Conservation (phyloP, 92 coral and sea anemone genomes). For the Metridium senile region DNA sequence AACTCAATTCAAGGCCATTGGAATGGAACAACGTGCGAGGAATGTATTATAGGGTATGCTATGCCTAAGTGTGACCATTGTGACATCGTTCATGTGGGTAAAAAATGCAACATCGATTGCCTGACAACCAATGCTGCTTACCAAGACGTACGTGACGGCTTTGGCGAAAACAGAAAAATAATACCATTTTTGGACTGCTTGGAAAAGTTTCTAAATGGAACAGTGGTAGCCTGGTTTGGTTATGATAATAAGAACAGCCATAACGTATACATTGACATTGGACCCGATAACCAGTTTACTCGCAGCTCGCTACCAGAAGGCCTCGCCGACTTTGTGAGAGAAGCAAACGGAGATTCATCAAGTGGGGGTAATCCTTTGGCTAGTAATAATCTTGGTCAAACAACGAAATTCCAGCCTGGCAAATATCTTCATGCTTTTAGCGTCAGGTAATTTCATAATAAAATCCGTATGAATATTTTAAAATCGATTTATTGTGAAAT, state of each 20-base stretch:
- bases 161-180: constrained; percentile 37
- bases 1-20: constrained; percentile 56
- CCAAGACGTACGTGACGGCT: constrained; percentile 54
- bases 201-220: constrained; percentile 32
- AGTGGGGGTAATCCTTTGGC: neutral
- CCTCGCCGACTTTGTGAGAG: constrained; percentile 43
- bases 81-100: constrained; percentile 62
- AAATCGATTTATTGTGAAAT: neutral
- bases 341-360: constrained; percentile 11
- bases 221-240: constrained; percentile 62
- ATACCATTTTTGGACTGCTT: constrained; percentile 54
- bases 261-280: constrained; percentile 59
- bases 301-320: constrained; percentile 51
- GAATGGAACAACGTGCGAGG: constrained; percentile 63
- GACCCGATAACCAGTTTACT: constrained; percentile 57
- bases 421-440: constrained; percentile 39
- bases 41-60: constrained; percentile 59
- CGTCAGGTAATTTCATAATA: constrained; percentile 34
- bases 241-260: constrained; percentile 61
- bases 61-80: constrained; percentile 56
- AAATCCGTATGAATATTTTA: neutral
- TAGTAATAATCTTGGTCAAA: constrained; percentile 53
- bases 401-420: constrained; percentile 61
- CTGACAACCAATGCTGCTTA: constrained; percentile 59
- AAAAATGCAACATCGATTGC: constrained; percentile 62